Evolutionary conservation across 2,113 vertebrate genomes (phyloP), one percentile per base, ranked within the genome.

Genomic region (Dunckerocampus dactyliophorus): DNA sequence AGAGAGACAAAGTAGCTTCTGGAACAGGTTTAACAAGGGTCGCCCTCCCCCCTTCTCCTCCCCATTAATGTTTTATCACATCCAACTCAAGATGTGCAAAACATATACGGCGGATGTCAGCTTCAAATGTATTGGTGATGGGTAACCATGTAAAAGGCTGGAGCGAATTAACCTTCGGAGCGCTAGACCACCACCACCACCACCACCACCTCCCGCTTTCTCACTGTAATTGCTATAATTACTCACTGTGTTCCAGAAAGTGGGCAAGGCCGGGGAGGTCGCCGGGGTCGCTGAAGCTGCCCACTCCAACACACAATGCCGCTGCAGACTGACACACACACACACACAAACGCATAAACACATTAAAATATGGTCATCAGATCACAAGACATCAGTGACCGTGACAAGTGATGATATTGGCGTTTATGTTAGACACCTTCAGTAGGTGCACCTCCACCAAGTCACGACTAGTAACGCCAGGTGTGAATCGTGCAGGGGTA

Each of bases 191-290:
- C 22, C 16, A 0, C 51, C 16, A 9, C 5, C 11, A 1, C 53
- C 2, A 19, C 2, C 11, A 28, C 34, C 19, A 12, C n/a, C 19
- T 19, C 37, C 37, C 15, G 34, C 37, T 21, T 42, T 56, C 31
- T 5, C 34, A 56, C 54, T 56, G 37, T 56, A 56, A 56, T 56
- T 42, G 34, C 42, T 31, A 46, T 47, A 71, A 68, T 63, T 52
- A 85, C 97, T 88, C 90, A 99, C 97, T 99, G 73, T 99, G 97
- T 78, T 99, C 97, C 89, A 99, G 91, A 86, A 99, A 98, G 90
- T 99, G 97, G 69, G 97, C 97, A 67, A 99, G 90, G 77, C 97
- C 97, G 0, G 95, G 96, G 52, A 99, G 91, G 86, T 99, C 95
- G 73, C 90, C 82, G 0, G 97, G 97, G 84, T 99, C 96, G 67